Evolutionary conservation across 2,113 vertebrate species (phyloP).

Genomic region (Psephotus haematonotus): DNA sequence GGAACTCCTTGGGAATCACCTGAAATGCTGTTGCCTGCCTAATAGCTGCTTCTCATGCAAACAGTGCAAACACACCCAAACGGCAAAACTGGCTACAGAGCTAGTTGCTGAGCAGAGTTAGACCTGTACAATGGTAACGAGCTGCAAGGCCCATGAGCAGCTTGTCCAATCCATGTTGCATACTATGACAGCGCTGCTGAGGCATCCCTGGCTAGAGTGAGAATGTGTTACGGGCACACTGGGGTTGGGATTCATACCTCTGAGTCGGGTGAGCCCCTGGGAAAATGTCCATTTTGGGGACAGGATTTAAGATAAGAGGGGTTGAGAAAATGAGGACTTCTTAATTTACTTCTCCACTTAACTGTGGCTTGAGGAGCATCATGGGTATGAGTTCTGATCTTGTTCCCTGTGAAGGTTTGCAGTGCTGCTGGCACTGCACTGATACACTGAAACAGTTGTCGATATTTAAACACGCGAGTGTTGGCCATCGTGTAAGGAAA

Average conservation of each 20-base stretch:
- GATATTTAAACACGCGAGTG: background rate
- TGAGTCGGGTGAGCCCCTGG: background rate
- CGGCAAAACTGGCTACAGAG: slow-evolving; percentile 1
- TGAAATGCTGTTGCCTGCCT: background rate
- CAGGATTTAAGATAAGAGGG: background rate
- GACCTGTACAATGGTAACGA: background rate
- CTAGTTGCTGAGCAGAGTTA: background rate
- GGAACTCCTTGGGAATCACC: background rate
- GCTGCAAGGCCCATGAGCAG: background rate
- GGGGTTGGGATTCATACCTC: background rate
- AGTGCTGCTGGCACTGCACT: background rate
- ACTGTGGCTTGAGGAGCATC: background rate
- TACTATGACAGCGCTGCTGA: background rate
- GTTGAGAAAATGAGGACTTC: background rate
- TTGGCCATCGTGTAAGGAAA: background rate
- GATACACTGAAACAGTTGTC: background rate
- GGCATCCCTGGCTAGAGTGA: background rate
- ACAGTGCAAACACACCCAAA: background rate
- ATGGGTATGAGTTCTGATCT: background rate
- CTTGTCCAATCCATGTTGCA: background rate
- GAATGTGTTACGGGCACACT: background rate
- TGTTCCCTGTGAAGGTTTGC: background rate
- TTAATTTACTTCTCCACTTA: background rate
- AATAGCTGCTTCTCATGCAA: background rate
- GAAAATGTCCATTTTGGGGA: background rate